A percentile compares a stretch with the other conserved stretches of the same genome.
Evolutionary conservation across 1,140 invertebrate genomes (phyloP).

Genomic region (Formica selysi): DNA sequence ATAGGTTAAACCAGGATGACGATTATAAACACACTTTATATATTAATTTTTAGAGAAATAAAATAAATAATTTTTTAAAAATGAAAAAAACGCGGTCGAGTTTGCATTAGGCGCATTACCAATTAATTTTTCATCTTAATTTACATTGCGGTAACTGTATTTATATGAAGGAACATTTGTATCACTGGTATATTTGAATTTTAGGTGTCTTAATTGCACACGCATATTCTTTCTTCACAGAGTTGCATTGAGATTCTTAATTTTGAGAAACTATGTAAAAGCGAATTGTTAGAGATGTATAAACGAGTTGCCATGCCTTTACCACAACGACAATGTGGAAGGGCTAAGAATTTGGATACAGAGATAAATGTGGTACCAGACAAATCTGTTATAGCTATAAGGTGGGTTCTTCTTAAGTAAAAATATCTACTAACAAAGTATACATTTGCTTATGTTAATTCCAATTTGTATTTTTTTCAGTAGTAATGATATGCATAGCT

Average conservation of each 20-base stretch:
- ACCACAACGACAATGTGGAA: conserved; percentile 72
- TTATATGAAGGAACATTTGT: no score
- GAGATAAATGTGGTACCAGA: background rate
- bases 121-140: no score
- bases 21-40: conserved; percentile 9
- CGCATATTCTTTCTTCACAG: conserved; percentile 65
- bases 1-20: background rate
- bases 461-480: conserved; percentile 37
- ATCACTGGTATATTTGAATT: background rate
- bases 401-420: conserved; percentile 23
- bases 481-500: conserved; percentile 8
- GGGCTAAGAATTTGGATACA: background rate
- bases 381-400: background rate
- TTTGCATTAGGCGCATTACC: no score
- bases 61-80: background rate
- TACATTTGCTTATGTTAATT: background rate
- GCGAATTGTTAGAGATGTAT: conserved; percentile 77
- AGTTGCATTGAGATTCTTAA: conserved; percentile 75
- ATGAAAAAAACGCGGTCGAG: no score
- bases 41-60: background rate
- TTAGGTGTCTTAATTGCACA: conserved; percentile 9
- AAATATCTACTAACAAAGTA: conserved; percentile 7
- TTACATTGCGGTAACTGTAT: no score
- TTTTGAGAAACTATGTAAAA: conserved; percentile 69
- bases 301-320: conserved; percentile 77